Percentiles rank a stretch among this genome's conserved stretches.
These are phyloP conservation scores for Zelostemma sp. DNA, from an alignment of 1,140 invertebrate genomes.

Conservation along the genomic window DNA sequence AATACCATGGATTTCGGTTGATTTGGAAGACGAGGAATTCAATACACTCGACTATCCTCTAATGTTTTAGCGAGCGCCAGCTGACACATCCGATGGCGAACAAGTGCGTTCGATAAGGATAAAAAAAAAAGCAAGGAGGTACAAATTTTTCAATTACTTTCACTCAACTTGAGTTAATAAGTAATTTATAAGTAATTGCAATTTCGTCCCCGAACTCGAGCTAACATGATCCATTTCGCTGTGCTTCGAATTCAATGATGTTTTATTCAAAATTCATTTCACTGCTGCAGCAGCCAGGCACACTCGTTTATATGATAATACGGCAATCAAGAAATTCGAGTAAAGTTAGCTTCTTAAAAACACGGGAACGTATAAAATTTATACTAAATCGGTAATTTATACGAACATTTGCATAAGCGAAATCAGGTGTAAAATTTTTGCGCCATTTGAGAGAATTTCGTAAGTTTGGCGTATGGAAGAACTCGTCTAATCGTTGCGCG, in stretches of 20 bases:
- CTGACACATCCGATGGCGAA: slow-evolving; percentile 35
- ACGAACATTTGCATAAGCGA: slow-evolving; percentile 29
- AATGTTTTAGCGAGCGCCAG: slow-evolving; percentile 40
- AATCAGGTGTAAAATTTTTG: slow-evolving; percentile 21
- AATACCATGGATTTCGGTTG: slow-evolving; percentile 37
- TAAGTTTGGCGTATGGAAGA: slow-evolving; percentile 12
- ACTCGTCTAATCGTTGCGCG: slow-evolving; percentile 47
- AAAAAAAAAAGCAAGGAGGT: neutral
- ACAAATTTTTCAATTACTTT: too few species aligned
- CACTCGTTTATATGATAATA: slow-evolving; percentile 59
- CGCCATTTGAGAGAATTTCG: neutral
- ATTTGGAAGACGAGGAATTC: slow-evolving; percentile 42
- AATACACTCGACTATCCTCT: slow-evolving; percentile 36
- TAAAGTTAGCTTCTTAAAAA: slow-evolving; percentile 30
- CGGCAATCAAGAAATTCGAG: slow-evolving; percentile 56
- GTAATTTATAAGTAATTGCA: too few species aligned
- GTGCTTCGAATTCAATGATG: neutral
- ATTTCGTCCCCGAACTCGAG: too few species aligned
- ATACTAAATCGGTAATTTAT: slow-evolving; percentile 38
- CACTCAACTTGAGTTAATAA: too few species aligned
- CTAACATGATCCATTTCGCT: too few species aligned
- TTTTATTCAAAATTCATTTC: neutral
- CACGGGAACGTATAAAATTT: slow-evolving; percentile 42
- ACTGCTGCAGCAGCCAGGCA: slow-evolving; percentile 14
- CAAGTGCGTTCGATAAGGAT: neutral